These are phyloP conservation scores for Drosophila truncata DNA, from an alignment of 1,140 invertebrate species.

Conservation along the genomic window DNA sequence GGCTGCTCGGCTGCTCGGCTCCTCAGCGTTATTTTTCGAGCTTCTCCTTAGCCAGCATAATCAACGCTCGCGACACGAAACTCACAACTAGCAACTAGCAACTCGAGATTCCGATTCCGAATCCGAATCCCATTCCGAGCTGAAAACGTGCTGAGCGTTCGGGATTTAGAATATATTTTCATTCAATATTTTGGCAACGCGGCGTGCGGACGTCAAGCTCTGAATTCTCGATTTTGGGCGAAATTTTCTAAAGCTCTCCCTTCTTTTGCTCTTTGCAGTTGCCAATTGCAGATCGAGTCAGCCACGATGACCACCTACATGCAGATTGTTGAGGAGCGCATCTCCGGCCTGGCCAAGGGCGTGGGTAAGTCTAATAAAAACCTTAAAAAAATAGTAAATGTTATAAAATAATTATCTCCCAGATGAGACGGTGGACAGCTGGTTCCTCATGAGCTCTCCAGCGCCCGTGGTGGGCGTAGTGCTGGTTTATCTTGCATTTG, in stretches of 20 bases:
- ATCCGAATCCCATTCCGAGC: slow-evolving; percentile 17
- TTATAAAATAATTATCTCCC: neutral
- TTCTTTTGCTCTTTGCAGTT: slow-evolving; percentile 34
- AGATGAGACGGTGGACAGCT: slow-evolving; percentile 89
- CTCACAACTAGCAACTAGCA: slow-evolving; percentile 25
- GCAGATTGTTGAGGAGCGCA: slow-evolving; percentile 80
- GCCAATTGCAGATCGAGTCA: slow-evolving; percentile 35
- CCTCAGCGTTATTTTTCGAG: neutral
- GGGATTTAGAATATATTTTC: slow-evolving; percentile 71
- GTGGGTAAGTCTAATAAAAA: slow-evolving; percentile 66
- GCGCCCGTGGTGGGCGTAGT: slow-evolving; percentile 87
- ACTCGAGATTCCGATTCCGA: slow-evolving; percentile 23
- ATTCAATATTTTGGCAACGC: slow-evolving; percentile 81
- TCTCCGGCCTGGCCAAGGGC: slow-evolving; percentile 76
- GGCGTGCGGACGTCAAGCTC: slow-evolving; percentile 63
- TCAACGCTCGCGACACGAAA: slow-evolving; percentile 40
- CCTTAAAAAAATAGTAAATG: neutral
- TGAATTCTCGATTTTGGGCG: slow-evolving; percentile 51
- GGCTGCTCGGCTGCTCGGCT: slow-evolving; percentile 1
- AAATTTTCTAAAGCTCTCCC: slow-evolving; percentile 60
- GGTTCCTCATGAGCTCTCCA: slow-evolving; percentile 88
- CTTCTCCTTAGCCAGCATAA: slow-evolving; percentile 53
- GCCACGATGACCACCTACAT: slow-evolving; percentile 76
- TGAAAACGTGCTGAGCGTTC: slow-evolving; percentile 65
- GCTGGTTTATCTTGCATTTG: slow-evolving; percentile 89